Percentiles rank a stretch among this genome's conserved stretches.
Evolutionary conservation across 2,888 invertebrate species (phyloP).

Genomic region (Thecocarcelia acutangulata): DNA sequence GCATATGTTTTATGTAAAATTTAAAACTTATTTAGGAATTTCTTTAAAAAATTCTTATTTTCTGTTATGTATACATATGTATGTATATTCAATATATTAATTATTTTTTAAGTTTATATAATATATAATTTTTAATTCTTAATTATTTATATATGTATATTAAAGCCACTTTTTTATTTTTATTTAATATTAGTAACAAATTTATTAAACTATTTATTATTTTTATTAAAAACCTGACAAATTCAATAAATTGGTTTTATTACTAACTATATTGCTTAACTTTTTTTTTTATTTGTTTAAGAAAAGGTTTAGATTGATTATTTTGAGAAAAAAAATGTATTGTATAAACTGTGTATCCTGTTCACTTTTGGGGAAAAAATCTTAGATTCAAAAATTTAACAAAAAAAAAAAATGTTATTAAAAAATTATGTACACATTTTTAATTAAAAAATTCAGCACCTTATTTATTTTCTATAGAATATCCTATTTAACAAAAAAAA

Average conservation of each 20-base stretch:
- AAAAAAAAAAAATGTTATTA: constrained; percentile 51
- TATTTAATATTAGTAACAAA: constrained; percentile 65
- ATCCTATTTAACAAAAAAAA: neutral
- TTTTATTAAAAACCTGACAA: constrained; percentile 64
- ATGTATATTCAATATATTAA: constrained; percentile 52
- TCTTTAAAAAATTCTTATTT: constrained; percentile 43
- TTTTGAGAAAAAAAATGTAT: constrained; percentile 45
- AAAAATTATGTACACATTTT: constrained; percentile 28
- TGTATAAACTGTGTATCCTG: constrained; percentile 70
- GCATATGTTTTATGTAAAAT: constrained; percentile 47
- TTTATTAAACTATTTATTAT: constrained; percentile 61
- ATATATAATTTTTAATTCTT: constrained; percentile 42
- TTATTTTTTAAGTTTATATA: constrained; percentile 43
- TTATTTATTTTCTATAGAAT: constrained; percentile 30
- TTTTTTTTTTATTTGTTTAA: constrained; percentile 19
- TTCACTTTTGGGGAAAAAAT: constrained; percentile 31
- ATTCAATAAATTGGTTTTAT: constrained; percentile 55
- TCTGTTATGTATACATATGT: constrained; percentile 26
- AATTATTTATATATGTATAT: constrained; percentile 66
- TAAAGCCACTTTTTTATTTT: constrained; percentile 67
- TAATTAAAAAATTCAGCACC: constrained; percentile 60
- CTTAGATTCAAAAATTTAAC: constrained; percentile 54
- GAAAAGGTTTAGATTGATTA: constrained; percentile 46
- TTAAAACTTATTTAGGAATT: constrained; percentile 47
- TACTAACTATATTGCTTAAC: constrained; percentile 68